Conservation (phyloP, 2,888 invertebrate genomes). For the Pyralis farinalis region DNA sequence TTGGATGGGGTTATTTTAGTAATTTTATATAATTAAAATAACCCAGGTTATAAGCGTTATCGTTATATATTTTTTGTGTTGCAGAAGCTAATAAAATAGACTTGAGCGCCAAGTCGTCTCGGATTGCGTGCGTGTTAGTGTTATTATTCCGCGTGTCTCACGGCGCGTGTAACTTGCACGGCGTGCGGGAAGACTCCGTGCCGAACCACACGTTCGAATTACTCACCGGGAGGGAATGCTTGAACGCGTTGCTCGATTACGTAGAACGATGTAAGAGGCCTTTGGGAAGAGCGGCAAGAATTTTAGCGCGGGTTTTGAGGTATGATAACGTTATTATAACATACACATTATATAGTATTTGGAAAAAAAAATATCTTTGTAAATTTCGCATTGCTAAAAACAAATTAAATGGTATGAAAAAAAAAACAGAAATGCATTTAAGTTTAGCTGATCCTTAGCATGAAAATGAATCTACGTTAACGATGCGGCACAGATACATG, state of each 20-base stretch:
- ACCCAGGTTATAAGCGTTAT: too few species aligned
- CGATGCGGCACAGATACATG: too few species aligned
- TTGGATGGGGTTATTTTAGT: too few species aligned
- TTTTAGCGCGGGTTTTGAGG: slow-evolving; percentile 78
- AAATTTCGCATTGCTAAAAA: too few species aligned
- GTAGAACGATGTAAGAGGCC: slow-evolving; percentile 67
- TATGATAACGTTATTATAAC: slow-evolving; percentile 23
- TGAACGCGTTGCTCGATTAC: slow-evolving; percentile 69
- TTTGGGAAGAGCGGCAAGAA: slow-evolving; percentile 68
- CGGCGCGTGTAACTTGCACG: slow-evolving; percentile 45
- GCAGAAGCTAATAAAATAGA: slow-evolving; percentile 37
- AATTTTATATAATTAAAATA: too few species aligned
- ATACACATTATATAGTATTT: too few species aligned
- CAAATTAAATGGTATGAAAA: too few species aligned
- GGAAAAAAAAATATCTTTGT: too few species aligned
- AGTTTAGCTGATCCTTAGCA: too few species aligned
- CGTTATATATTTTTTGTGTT: slow-evolving; percentile 14
- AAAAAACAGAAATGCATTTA: too few species aligned
- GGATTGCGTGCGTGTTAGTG: slow-evolving; percentile 63
- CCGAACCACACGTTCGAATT: slow-evolving; percentile 53
- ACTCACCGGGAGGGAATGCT: slow-evolving; percentile 55
- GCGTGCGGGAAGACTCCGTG: slow-evolving; percentile 43
- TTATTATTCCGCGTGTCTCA: slow-evolving; percentile 62
- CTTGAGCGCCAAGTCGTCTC: slow-evolving; percentile 44
- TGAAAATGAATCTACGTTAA: too few species aligned